These are phyloP conservation scores for Craterocephalus amniculus DNA, from an alignment of 2,797 vertebrate genomes.

Conservation along the genomic window DNA sequence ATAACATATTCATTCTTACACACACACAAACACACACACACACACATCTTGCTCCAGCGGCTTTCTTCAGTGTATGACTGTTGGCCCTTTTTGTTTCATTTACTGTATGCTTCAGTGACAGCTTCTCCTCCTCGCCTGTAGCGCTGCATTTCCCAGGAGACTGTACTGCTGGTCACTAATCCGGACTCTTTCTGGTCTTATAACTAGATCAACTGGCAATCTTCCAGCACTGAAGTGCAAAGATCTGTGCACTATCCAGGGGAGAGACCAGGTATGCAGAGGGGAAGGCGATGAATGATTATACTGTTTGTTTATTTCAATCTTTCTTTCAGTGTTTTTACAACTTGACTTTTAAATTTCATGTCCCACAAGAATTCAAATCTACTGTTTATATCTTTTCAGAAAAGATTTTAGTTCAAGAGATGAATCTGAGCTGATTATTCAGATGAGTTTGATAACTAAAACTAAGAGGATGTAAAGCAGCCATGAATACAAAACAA, in stretches of 20 bases:
- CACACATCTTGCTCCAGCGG: not conserved
- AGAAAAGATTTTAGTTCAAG: not conserved
- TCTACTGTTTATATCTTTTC: not conserved
- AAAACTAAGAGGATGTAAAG: not conserved
- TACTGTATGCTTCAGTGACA: conserved; percentile 39
- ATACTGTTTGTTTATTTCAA: not conserved
- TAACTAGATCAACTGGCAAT: conserved; percentile 14
- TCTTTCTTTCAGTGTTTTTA: not conserved
- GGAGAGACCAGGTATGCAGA: not conserved
- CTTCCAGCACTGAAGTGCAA: conserved; percentile 18
- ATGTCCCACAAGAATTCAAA: not conserved
- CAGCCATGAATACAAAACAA: not conserved
- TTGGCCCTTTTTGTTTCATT: conserved; percentile 57
- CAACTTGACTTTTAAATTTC: not conserved
- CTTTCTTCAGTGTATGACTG: conserved; percentile 38
- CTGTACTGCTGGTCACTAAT: conserved; percentile 40
- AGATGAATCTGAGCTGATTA: not conserved
- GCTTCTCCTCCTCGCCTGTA: conserved; percentile 18
- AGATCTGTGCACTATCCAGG: conserved; percentile 4
- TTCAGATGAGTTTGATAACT: not conserved
- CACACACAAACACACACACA: conserved; percentile 11
- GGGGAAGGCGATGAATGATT: not conserved
- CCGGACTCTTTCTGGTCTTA: conserved; percentile 24
- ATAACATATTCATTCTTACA: conserved; percentile 10
- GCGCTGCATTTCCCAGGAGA: conserved; percentile 64